Base-by-base conservation (phyloP, 2,888 invertebrate genomes). In the Ametastegia equiseti region DNA sequence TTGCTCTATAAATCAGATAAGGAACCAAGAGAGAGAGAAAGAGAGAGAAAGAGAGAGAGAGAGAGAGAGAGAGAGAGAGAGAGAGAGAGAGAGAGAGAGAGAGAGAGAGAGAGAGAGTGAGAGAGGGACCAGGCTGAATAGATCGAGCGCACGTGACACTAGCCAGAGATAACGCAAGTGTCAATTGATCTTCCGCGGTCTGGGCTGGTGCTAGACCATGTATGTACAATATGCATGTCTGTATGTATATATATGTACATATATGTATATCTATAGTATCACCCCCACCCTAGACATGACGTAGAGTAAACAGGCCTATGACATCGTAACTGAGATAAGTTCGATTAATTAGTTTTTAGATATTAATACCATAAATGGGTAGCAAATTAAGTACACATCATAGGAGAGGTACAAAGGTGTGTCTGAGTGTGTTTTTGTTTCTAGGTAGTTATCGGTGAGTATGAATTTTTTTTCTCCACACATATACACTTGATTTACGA, bases 111-210 rank as follows among this genome's bases (percentile, higher is more conserved):
- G n/a, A n/a, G n/a, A n/a, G n/a, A n/a, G n/a, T n/a, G n/a, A n/a
- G n/a, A n/a, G n/a, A n/a, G n/a, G 13, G 42, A 36, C 19, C 30
- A 45, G 71, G n/a, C 45, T 71, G 71, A 71, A 71, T 71, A 71
- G 42, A 47, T 45, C 71, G 71, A 30, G 27, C 71, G 47, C 71
- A 71, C 71, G 71, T 71, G 71, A 71, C 71, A 71, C 45, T 47
- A 19, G 15, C 42, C 23, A 15, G 71, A 11, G 71, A 71, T 71
- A 71, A 71, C 71, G 71, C 71, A 47, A 71, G 45, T 71, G 71
- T 71, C 71, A 71, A 71, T 71, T 71, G 71, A 71, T 71, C 71
- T 71, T 71, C 71, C 71, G 47, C 71, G 65, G 65, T 65, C 13
- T 23, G 60, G 27, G 60, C 27, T 13, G 15, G 15, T 60, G 30